Percentiles rank a stretch among this genome's conserved stretches.
These are phyloP conservation scores for Neolamprologus tretocephalus DNA, from an alignment of 2,113 vertebrate species.

Conservation along the genomic window DNA sequence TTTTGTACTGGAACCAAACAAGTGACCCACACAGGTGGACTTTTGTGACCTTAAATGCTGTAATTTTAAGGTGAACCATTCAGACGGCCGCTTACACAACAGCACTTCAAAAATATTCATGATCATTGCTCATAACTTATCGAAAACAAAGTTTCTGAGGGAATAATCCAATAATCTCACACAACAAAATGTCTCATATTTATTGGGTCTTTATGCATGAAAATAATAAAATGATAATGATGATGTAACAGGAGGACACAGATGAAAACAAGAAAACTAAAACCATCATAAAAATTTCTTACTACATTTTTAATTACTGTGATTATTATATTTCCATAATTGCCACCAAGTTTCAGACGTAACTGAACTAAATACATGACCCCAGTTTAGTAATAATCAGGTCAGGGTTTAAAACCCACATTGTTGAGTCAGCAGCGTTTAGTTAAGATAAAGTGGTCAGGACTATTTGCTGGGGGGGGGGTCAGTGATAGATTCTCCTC, in stretches of 20 bases:
- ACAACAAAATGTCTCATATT: not conserved
- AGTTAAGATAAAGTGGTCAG: not conserved
- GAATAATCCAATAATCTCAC: not conserved
- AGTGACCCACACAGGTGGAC: not conserved
- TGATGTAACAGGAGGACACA: not conserved
- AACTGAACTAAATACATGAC: not conserved
- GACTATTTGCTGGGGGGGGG: not conserved
- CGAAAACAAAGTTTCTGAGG: not conserved
- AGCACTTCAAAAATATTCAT: not conserved
- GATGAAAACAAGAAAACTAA: not conserved
- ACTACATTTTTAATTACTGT: not conserved
- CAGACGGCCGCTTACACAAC: not conserved
- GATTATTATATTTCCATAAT: not conserved
- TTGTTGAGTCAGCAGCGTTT: not conserved
- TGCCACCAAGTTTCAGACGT: not conserved
- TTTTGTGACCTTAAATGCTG: not conserved
- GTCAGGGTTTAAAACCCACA: not conserved
- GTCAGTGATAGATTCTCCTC: not conserved
- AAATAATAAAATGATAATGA: not conserved
- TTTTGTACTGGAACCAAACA: not conserved
- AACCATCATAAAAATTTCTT: not conserved
- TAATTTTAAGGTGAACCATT: not conserved
- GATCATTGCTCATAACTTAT: not conserved
- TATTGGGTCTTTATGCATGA: not conserved
- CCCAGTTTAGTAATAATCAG: not conserved